phyloP scores from a whole-genome alignment of 2,113 vertebrate species.

The Pachycephala philippinensis region DNA sequence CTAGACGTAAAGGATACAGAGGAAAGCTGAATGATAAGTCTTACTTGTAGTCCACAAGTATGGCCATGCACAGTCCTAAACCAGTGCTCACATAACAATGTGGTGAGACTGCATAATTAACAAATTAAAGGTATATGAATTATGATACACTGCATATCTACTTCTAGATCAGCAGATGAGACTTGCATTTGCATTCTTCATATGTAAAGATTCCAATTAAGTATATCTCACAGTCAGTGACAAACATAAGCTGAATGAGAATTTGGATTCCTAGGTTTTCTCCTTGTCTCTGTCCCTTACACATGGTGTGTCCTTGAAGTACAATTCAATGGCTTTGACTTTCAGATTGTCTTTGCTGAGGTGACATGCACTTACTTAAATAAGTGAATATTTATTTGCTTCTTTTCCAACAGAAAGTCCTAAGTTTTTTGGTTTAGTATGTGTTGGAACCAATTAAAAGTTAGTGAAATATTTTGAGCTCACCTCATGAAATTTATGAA shows the following conservation, averaged over 20 bases:
- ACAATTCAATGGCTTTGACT: not conserved
- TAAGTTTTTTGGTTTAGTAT: not conserved
- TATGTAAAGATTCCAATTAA: not conserved
- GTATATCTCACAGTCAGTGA: not conserved
- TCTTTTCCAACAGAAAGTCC: not conserved
- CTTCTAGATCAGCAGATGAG: not conserved
- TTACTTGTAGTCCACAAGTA: not conserved
- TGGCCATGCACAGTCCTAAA: rapidly evolving
- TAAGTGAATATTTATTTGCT: not conserved
- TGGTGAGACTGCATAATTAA: not conserved
- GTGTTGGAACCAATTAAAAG: not conserved
- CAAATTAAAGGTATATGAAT: not conserved
- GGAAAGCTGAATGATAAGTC: not conserved
- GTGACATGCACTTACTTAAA: not conserved
- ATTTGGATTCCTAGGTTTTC: not conserved
- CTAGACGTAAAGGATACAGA: not conserved
- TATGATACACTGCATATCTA: not conserved
- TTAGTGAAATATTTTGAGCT: not conserved
- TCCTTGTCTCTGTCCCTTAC: not conserved
- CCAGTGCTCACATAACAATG: not conserved
- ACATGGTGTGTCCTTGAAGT: not conserved
- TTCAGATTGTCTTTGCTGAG: not conserved
- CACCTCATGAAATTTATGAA: not conserved
- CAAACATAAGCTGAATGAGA: not conserved
- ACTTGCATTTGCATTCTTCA: not conserved